phyloP scores from a whole-genome alignment of 2,113 vertebrate species.

The Bujurquina vittata region DNA sequence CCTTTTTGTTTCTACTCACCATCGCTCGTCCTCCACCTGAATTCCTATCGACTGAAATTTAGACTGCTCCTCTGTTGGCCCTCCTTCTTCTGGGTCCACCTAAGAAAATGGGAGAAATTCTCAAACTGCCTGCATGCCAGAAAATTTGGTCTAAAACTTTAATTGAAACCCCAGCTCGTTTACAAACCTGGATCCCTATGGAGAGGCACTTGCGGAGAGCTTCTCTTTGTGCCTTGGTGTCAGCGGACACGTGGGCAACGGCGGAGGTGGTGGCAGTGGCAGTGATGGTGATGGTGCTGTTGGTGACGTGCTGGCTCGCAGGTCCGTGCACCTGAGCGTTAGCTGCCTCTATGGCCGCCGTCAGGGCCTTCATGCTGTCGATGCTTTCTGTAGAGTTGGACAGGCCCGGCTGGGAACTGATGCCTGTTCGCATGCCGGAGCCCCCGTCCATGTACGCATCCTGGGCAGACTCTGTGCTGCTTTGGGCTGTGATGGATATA shows the following conservation, averaged over 20 bases:
- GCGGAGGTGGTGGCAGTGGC: conserved; percentile 64
- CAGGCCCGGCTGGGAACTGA: conserved; percentile 92
- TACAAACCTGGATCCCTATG: conserved; percentile 93
- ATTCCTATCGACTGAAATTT: conserved; percentile 99
- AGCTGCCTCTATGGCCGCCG: conserved; percentile 97
- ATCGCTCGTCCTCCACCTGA: conserved; percentile 96
- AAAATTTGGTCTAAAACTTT: background rate
- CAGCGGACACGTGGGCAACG: conserved; percentile 40
- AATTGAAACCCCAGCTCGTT: background rate
- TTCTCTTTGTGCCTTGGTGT: conserved; percentile 79
- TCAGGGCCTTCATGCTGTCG: conserved; percentile 99
- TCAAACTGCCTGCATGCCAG: background rate
- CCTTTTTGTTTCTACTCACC: conserved; percentile 82
- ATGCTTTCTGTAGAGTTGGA: conserved; percentile 99
- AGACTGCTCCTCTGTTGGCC: conserved; percentile 84
- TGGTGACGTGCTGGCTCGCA: conserved; percentile 93
- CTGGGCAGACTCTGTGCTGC: conserved; percentile 99
- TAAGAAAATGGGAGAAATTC: conserved; percentile 58
- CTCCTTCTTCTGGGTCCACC: conserved; percentile 94
- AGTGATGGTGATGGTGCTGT: conserved; percentile 84
- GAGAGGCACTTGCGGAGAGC: conserved; percentile 95
- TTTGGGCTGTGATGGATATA: conserved; percentile 99
- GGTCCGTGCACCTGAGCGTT: conserved; percentile 98
- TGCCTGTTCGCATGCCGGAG: conserved; percentile 86
- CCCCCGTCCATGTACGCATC: conserved; percentile 98